Base-by-base conservation (phyloP, 1,140 invertebrate genomes). In the Megathymus violae region DNA sequence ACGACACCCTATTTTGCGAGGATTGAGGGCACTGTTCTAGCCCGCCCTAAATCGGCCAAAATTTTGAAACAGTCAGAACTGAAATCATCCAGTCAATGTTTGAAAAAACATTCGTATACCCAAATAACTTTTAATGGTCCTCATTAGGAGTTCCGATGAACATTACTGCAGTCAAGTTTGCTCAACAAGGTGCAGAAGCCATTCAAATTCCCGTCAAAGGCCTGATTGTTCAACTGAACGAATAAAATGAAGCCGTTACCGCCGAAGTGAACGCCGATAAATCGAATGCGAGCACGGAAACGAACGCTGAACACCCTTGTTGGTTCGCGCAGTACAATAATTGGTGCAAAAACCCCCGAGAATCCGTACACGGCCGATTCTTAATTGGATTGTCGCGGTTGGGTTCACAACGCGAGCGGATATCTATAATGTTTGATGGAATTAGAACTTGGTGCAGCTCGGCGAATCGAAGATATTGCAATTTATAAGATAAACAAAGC, bases 341-440 rank as follows among this genome's bases (percentile, higher is more conserved):
- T 70, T 66, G 59, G 44, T 17, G 62, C 62, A 69, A 64, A 69
- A 64, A 48, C 38, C 44, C 62, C 62, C 22, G 31, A 3, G 25
- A 51, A 38, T 48, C 14, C 47, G 25, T 52, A 40, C 17, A 22
- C 17, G 50, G 4, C 19, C 31, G 50, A 17, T 10, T 44, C 0
- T 47, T 47, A 47, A 47, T 47, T 47, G 19, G 44, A 47, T 47
- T 22, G 22, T 25, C 19, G 25, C 13, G 19, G 11, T 22, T 46
- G 43, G 4, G 11, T 46, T 46, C 43, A 17, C 9, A 17, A 1
- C 2, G 25, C 59, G 40, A 15, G 13, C 14, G 27, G 5, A 19
- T 4, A 19, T 19, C 3, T n/a, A 6, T 3, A 44, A 17, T 6
- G 16, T 4, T 44, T 17, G 15, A 0, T 17, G 1, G 9, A 11